Base-by-base conservation (phyloP, 2,113 vertebrate genomes). In the Melospiza georgiana region DNA sequence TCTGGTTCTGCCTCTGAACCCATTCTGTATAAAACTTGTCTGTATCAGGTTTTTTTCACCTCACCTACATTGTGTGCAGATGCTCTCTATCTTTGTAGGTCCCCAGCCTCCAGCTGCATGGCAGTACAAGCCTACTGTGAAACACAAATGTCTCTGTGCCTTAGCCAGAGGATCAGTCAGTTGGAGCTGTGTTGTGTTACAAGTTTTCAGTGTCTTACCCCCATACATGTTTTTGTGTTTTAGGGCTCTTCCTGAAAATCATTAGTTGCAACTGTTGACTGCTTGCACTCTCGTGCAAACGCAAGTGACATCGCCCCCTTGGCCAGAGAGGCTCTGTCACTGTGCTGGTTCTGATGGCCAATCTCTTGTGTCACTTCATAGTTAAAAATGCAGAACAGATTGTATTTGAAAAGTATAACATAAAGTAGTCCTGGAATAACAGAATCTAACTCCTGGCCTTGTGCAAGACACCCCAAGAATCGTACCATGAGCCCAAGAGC, bases 51-150 rank as follows among this genome's bases (percentile, higher is more conserved):
- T 20, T 63, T 92, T 80, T 76, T 49, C 57, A 51, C 25, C 57
- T 71, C 35, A 39, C 10, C 39, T 65, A 10, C 18, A 4, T 1
- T 55, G 11, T 43, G 15, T 72, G 15, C 6, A 37, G 37, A 17
- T 88, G n/a, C 28, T 73, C 31, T 30, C 17, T 35, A 5, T 51
- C n/a, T 76, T 41, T 54, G 25, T 37, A 74, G 28, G 37, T 69
- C 55, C 15, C 30, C 27, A 12, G 1, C 77, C 37, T 91, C 54
- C 51, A 62, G 12, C 37, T 74, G 39, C 30, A 12, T 37, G 44
- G 28, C 35, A 39, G 1, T 44, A 43, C 6, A 41, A 55, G 11
- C 0, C 0, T 61, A 4, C 37, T 68, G 62, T 28, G 44, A 21
- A 44, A 19, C 2, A 5, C 2, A 0, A 18, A 35, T 67, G 75